Percentiles rank a stretch among this genome's conserved stretches.
phyloP scores from a whole-genome alignment of 1,140 invertebrate species.

The Listronotus bonariensis region DNA sequence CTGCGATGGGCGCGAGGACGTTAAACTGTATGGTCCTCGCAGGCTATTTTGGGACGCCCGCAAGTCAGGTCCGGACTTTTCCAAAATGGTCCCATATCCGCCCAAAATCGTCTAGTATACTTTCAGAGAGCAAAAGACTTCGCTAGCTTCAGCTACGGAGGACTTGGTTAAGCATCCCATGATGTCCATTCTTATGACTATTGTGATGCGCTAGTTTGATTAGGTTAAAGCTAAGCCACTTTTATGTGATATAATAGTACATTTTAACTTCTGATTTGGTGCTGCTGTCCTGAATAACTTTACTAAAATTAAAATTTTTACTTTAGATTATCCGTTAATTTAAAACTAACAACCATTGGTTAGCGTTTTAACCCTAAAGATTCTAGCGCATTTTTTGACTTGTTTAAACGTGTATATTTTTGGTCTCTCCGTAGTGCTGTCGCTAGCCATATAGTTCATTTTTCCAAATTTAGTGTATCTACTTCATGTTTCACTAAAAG shows the following conservation, averaged over 20 bases:
- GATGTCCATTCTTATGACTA: conserved; percentile 23
- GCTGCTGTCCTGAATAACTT: neutral
- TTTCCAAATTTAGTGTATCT: conserved; percentile 33
- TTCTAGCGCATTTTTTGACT: conserved; percentile 6
- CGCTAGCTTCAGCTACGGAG: conserved; percentile 47
- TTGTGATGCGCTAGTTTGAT: conserved; percentile 24
- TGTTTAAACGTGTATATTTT: conserved; percentile 5
- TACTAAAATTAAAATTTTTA: neutral
- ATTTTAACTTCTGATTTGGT: neutral
- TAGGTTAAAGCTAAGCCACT: conserved; percentile 17
- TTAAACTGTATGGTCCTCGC: conserved; percentile 58
- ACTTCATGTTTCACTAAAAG: conserved; percentile 27
- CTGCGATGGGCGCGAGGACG: conserved; percentile 90
- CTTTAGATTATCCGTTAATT: neutral
- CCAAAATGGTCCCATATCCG: conserved; percentile 42
- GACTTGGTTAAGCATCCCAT: conserved; percentile 30
- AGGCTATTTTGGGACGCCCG: conserved; percentile 42
- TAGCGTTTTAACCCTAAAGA: conserved; percentile 3
- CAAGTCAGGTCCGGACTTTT: conserved; percentile 52
- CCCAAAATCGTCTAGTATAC: conserved; percentile 48
- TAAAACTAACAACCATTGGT: neutral
- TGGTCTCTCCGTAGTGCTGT: conserved; percentile 41
- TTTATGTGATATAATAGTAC: conserved; percentile 14
- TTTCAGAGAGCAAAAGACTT: conserved; percentile 56
- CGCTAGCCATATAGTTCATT: conserved; percentile 47